Evolutionary conservation across 1,140 invertebrate species (phyloP).

Genomic region (Dreissena rostriformis): DNA sequence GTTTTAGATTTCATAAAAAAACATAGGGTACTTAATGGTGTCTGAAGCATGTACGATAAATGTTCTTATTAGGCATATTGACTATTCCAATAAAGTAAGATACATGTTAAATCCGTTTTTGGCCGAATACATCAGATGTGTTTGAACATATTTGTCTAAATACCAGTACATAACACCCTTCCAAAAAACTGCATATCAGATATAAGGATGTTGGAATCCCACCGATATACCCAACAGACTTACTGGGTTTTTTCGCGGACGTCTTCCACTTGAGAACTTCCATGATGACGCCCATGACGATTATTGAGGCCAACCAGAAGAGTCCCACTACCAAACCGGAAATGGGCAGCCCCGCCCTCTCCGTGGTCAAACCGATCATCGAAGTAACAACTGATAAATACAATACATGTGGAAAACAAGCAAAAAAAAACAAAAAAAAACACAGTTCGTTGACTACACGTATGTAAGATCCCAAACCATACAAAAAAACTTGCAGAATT

Average conservation of each 20-base stretch:
- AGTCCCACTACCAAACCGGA: not conserved
- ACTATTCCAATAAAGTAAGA: too few species aligned
- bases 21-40: not conserved
- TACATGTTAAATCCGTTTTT: too few species aligned
- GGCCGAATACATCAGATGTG: too few species aligned
- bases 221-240: not conserved
- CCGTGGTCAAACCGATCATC: conserved; percentile 28
- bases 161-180: too few species aligned
- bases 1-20: not conserved
- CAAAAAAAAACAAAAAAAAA: not conserved
- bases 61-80: too few species aligned
- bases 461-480: not conserved
- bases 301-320: not conserved
- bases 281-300: conserved; percentile 13
- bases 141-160: too few species aligned
- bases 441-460: too few species aligned
- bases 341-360: conserved; percentile 11
- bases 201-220: too few species aligned
- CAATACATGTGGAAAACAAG: not conserved
- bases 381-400: conserved; percentile 28
- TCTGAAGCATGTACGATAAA: too few species aligned
- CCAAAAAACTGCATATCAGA: too few species aligned
- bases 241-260: not conserved
- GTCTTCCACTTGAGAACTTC: conserved; percentile 34
- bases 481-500: not conserved